phyloP scores from a whole-genome alignment of 2,888 invertebrate genomes.

The Zhengitettix transpicula region DNA sequence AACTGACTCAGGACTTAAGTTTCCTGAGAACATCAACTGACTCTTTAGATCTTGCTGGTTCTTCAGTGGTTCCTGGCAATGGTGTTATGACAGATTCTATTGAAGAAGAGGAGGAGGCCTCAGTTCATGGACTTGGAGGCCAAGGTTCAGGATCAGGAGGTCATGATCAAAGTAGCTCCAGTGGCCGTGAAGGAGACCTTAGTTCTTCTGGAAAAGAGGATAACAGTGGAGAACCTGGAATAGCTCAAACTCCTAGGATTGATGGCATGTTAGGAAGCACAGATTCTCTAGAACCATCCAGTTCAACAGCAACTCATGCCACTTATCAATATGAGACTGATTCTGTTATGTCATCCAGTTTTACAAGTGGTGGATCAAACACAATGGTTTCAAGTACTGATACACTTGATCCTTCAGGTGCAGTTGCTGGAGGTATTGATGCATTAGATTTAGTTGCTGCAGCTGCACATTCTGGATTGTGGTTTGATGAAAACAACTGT shows the following conservation, averaged over 20 bases:
- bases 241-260: constrained; percentile 22
- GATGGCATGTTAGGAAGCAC: constrained; percentile 43
- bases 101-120: constrained; percentile 28
- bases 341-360: constrained; percentile 71
- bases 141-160: constrained; percentile 14
- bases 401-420: constrained; percentile 41
- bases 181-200: constrained; percentile 29
- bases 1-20: constrained; percentile 24
- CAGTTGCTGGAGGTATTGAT: constrained; percentile 33
- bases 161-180: constrained; percentile 30
- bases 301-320: constrained; percentile 65
- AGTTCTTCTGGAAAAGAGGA: constrained; percentile 28
- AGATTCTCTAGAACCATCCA: constrained; percentile 58
- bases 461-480: constrained; percentile 26
- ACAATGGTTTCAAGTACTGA: constrained; percentile 68
- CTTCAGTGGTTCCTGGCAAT: constrained; percentile 17
- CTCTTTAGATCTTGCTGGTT: constrained; percentile 29
- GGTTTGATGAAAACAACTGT: constrained; percentile 28
- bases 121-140: constrained; percentile 16
- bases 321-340: constrained; percentile 72
- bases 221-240: constrained; percentile 16
- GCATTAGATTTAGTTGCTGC: constrained; percentile 23
- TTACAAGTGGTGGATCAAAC: constrained; percentile 68
- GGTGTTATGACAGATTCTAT: constrained; percentile 27
- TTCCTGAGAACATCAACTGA: constrained; percentile 32